Conservation (phyloP, 2,113 vertebrate species). For the Brachirus orientalis region DNA sequence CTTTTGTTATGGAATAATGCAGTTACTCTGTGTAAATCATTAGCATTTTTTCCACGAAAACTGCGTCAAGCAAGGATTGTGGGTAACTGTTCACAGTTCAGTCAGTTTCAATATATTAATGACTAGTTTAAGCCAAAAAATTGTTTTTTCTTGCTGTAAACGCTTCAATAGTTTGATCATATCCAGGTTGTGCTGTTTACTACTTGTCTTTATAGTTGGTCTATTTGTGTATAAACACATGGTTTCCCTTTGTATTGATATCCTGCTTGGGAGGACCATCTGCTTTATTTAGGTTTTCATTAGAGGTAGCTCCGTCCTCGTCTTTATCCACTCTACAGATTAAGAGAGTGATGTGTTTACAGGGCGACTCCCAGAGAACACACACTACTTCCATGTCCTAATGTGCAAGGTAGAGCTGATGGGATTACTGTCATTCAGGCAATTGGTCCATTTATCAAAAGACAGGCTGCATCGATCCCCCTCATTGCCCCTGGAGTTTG, state of each 20-base stretch:
- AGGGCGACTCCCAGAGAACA: slow-evolving; percentile 50
- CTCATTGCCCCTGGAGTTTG: slow-evolving; percentile 64
- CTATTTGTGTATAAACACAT: slow-evolving; percentile 3
- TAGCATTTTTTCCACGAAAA: no score
- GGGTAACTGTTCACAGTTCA: no score
- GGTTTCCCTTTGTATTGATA: slow-evolving; percentile 22
- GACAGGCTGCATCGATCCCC: slow-evolving; percentile 74
- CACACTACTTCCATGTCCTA: slow-evolving; percentile 55
- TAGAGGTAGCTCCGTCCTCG: slow-evolving; percentile 19
- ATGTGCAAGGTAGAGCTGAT: slow-evolving; percentile 66
- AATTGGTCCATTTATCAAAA: slow-evolving; percentile 80
- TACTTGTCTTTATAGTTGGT: neutral
- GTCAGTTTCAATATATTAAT: no score
- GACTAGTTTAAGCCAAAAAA: no score
- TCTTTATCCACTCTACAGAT: slow-evolving; percentile 64
- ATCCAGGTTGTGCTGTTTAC: slow-evolving; percentile 4
- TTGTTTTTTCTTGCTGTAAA: no score
- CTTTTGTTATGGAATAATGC: no score
- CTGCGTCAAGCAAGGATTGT: no score
- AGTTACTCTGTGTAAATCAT: no score
- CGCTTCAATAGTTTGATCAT: no score
- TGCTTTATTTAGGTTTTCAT: slow-evolving; percentile 53
- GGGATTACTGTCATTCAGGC: slow-evolving; percentile 77
- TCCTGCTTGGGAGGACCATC: slow-evolving; percentile 33
- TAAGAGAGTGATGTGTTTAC: slow-evolving; percentile 58